Percentiles rank a stretch among this genome's conserved stretches.
Evolutionary conservation across 1,140 invertebrate species (phyloP).

Genomic region (Tetranychus cinnabarinus): DNA sequence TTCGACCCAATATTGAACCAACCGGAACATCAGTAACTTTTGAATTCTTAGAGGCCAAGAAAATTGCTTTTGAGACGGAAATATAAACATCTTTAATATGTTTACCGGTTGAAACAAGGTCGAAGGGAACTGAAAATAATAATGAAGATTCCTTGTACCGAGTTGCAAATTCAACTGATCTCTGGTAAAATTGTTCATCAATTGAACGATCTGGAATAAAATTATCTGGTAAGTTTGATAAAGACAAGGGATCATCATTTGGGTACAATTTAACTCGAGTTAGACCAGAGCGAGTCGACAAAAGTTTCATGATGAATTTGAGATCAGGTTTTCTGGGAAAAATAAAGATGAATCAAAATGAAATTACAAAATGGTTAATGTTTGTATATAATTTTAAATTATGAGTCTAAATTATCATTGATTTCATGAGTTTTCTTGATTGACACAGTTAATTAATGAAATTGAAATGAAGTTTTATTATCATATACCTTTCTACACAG

Average conservation of each 20-base stretch:
- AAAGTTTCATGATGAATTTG: background rate
- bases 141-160: conserved; percentile 42
- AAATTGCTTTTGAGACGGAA: background rate
- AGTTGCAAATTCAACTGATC: conserved; percentile 72
- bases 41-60: background rate
- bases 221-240: background rate
- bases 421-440: too few relatives aligned
- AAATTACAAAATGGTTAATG: too few relatives aligned
- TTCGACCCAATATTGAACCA: background rate
- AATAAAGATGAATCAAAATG: too few relatives aligned
- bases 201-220: conserved; percentile 26
- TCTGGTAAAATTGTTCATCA: conserved; percentile 71
- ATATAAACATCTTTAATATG: background rate
- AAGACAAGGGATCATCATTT: too few relatives aligned
- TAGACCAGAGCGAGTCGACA: background rate
- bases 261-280: background rate
- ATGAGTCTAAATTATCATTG: too few relatives aligned
- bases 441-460: too few relatives aligned
- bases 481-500: too few relatives aligned
- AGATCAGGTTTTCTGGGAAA: too few relatives aligned
- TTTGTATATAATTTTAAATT: too few relatives aligned
- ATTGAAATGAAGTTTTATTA: too few relatives aligned
- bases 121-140: conserved; percentile 69
- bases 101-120: conserved; percentile 21
- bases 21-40: conserved; percentile 20